These are phyloP conservation scores for Agriopis leucophaearia DNA, from an alignment of 2,888 invertebrate species.

Conservation along the genomic window DNA sequence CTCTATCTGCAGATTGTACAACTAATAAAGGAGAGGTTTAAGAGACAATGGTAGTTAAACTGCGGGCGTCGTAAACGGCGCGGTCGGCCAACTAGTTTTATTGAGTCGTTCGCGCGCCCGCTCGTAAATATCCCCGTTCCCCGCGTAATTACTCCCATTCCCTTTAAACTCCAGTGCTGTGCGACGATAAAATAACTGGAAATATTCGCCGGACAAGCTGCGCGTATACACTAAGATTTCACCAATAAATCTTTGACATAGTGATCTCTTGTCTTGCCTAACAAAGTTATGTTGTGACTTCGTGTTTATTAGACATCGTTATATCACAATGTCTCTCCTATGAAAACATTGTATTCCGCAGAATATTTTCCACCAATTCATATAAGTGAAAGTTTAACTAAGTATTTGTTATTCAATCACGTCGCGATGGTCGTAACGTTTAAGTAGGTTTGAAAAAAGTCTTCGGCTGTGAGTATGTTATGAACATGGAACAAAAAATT, in stretches of 20 bases:
- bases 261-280: background rate
- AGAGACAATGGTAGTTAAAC: constrained; percentile 71
- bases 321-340: background rate
- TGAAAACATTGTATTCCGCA: constrained; percentile 1
- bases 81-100: constrained; percentile 80
- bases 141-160: constrained; percentile 81
- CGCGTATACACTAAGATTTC: constrained; percentile 11
- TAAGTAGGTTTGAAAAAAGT: background rate
- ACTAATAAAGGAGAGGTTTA: constrained; percentile 58
- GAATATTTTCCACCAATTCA: constrained; percentile 5
- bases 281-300: background rate
- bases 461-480: too few relatives aligned
- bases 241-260: constrained; percentile 3
- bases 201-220: constrained; percentile 45
- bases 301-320: background rate
- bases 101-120: constrained; percentile 78
- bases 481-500: background rate
- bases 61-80: constrained; percentile 71
- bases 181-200: constrained; percentile 66
- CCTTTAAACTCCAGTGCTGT: constrained; percentile 67
- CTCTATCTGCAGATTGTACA: constrained; percentile 37
- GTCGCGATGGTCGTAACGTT: background rate
- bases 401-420: constrained; percentile 14
- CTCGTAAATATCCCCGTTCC: constrained; percentile 80
- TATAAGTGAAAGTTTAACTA: constrained; percentile 12